Evolutionary conservation across 2,888 invertebrate species (phyloP), one percentile per base, ranked within the genome.

Genomic region (Ochropleura plecta): DNA sequence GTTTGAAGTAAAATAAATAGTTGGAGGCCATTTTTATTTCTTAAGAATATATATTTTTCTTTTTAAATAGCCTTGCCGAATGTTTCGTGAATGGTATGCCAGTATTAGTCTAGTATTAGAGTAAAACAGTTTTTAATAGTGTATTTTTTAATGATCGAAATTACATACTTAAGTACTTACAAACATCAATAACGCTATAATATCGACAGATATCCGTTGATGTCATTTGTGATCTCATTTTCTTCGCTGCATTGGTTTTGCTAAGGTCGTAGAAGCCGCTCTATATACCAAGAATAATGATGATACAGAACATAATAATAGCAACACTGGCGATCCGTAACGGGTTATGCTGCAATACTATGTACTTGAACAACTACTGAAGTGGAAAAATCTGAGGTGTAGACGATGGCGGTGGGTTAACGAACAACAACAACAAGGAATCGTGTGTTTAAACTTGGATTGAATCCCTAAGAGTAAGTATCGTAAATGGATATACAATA

Each of bases 171-270:
- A 7, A 20, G 20, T 67, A 12, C 0, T 16, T 16, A 30, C 3
- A 16, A n/a, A 14, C n/a, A 5, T 30, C 30, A 18, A 40, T 46
- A 71, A 48, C 48, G 57, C 63, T 80, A 59, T 53, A 44, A 49
- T 5, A 57, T 57, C 76, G 20, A 49, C 48, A 44, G 53, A 55
- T 60, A 66, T 60, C 63, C n/a, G 70, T 62, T 85, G 77, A 82
- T 84, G 79, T 85, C 72, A 85, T 70, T 66, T 30, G 60, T 86
- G 82, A 86, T 79, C 82, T 86, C 77, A 85, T 86, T 86, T 53
- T 78, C 79, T 30, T 84, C 72, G 79, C 79, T 84, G 82, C 82
- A 74, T 82, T 85, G 59, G 72, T 69, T 73, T 9, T 30, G 6
- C 30, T 30, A 82, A 86, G 86, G 85, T 78, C 79, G 66, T 8